Evolutionary conservation across 2,113 vertebrate genomes (phyloP).

Genomic region (Calyptomena viridis): DNA sequence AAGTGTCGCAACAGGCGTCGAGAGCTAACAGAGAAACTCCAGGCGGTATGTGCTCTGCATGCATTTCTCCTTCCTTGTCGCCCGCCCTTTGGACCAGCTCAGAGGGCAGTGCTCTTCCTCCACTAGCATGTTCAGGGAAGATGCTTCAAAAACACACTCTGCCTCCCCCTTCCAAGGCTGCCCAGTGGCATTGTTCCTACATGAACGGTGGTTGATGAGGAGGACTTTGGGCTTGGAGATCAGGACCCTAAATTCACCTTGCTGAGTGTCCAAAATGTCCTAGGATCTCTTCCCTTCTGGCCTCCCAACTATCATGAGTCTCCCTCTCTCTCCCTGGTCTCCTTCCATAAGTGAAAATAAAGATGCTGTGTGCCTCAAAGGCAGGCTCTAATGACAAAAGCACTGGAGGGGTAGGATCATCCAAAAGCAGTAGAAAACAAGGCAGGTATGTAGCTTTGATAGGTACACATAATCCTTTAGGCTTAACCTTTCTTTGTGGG

Average conservation of each 20-base stretch:
- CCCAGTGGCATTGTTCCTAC: not conserved
- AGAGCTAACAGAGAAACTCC: conserved; percentile 96
- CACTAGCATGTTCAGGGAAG: not conserved
- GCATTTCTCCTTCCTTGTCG: not conserved
- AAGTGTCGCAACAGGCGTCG: conserved; percentile 97
- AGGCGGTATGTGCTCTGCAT: conserved; percentile 84
- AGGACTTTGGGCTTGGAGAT: not conserved
- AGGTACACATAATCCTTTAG: too few relatives aligned
- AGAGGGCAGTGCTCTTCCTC: not conserved
- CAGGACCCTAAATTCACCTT: not conserved
- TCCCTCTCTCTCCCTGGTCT: not conserved
- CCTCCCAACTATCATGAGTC: not conserved
- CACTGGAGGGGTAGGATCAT: not conserved
- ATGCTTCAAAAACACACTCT: not conserved
- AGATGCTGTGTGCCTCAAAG: not conserved
- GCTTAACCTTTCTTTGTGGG: not conserved
- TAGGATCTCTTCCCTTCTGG: not conserved
- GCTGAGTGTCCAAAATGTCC: not conserved
- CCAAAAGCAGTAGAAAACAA: not conserved
- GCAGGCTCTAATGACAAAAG: not conserved
- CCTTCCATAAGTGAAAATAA: not conserved
- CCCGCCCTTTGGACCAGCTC: not conserved
- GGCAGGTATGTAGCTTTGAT: not conserved
- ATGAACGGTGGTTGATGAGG: not conserved
- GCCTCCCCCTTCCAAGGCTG: not conserved